These are phyloP conservation scores for Rhamphomyia laevipes DNA, from an alignment of 2,888 invertebrate genomes.

Conservation along the genomic window DNA sequence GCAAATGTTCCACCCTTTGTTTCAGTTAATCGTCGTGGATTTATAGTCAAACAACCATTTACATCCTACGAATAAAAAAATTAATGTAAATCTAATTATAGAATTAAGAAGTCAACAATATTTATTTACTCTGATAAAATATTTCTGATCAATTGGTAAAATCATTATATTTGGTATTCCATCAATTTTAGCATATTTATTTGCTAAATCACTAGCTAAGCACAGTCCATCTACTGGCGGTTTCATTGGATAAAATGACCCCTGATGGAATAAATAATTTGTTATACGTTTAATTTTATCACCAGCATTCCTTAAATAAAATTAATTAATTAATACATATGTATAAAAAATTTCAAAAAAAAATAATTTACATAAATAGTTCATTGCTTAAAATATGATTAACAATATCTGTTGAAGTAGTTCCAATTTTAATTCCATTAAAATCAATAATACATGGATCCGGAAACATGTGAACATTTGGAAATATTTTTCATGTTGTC, in stretches of 20 bases:
- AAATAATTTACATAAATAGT: constrained; percentile 51
- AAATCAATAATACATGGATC: constrained; percentile 74
- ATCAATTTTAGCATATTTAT: constrained; percentile 57
- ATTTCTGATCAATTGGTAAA: constrained; percentile 72
- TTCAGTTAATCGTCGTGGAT: constrained; percentile 74
- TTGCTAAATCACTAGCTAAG: constrained; percentile 60
- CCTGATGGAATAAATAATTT: constrained; percentile 62
- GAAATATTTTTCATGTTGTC: constrained; percentile 41
- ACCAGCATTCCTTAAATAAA: constrained; percentile 33
- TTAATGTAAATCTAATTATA: no score
- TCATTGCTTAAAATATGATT: constrained; percentile 75
- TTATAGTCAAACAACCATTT: constrained; percentile 66
- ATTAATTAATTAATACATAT: not conserved
- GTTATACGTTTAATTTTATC: constrained; percentile 68
- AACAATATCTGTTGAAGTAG: constrained; percentile 72
- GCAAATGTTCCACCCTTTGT: constrained; percentile 69
- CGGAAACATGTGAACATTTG: constrained; percentile 56
- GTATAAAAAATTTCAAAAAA: constrained; percentile 9
- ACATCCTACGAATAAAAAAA: no score
- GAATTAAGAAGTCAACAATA: no score
- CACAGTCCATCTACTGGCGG: constrained; percentile 55
- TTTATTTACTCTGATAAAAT: constrained; percentile 74
- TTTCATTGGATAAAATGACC: constrained; percentile 70
- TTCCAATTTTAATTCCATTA: constrained; percentile 62
- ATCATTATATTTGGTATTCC: constrained; percentile 70